A percentile compares a stretch with the other conserved stretches of the same genome.
Conservation (phyloP, 2,888 invertebrate genomes). For the Apodemia duryi region DNA sequence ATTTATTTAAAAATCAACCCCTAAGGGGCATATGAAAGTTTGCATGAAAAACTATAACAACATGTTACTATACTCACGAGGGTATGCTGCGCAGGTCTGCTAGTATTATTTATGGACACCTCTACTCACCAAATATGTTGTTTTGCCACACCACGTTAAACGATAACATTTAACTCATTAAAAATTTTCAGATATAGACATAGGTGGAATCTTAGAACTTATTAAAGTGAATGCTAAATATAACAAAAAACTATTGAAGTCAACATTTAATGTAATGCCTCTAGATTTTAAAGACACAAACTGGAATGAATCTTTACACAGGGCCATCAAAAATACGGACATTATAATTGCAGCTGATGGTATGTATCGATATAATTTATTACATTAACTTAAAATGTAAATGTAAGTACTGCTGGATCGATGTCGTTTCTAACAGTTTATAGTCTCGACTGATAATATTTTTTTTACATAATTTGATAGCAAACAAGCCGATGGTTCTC, state of each 20-base stretch:
- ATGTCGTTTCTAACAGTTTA: no score
- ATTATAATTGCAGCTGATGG: constrained; percentile 91
- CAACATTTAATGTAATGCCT: constrained; percentile 81
- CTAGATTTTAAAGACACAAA: constrained; percentile 83
- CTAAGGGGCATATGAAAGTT: no score
- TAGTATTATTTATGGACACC: no score
- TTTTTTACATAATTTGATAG: no score
- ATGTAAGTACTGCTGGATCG: no score
- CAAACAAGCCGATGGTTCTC: no score
- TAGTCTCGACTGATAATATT: no score
- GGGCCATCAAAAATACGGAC: constrained; percentile 79
- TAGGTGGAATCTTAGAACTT: constrained; percentile 86
- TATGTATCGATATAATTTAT: constrained; percentile 50
- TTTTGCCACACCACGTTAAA: background rate
- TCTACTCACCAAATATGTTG: no score
- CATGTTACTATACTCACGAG: no score
- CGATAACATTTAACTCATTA: background rate
- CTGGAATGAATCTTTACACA: constrained; percentile 76
- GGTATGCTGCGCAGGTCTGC: no score
- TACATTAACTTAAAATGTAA: background rate
- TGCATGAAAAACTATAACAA: no score
- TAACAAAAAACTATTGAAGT: constrained; percentile 81
- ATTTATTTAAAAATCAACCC: no score
- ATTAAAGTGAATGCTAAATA: constrained; percentile 84
- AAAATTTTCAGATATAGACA: constrained; percentile 82